Percentiles rank a stretch among this genome's conserved stretches.
Evolutionary conservation across 2,113 vertebrate genomes (phyloP).

Genomic region (Neolamprologus fasciatus): DNA sequence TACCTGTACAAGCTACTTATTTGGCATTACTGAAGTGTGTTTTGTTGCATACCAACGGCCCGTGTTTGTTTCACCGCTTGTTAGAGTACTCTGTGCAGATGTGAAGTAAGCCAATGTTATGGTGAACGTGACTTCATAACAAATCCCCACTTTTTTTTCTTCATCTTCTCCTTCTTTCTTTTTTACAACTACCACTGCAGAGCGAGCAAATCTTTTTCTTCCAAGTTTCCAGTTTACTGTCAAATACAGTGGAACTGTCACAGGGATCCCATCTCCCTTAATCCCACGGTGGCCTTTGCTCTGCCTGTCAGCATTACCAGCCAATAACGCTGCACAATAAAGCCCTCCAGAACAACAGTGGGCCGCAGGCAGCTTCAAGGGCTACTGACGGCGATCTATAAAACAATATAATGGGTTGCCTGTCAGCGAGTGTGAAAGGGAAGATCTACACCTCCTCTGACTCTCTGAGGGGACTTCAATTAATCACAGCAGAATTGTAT

Average conservation of each 20-base stretch:
- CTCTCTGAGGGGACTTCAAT: constrained; percentile 69
- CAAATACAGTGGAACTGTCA: constrained; percentile 49
- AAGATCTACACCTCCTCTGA: constrained; percentile 70
- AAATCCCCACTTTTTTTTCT: constrained; percentile 7
- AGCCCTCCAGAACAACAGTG: constrained; percentile 66
- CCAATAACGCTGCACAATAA: constrained; percentile 73
- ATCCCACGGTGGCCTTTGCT: constrained; percentile 64
- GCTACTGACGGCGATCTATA: constrained; percentile 73
- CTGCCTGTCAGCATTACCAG: constrained; percentile 68
- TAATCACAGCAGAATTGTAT: constrained; percentile 73
- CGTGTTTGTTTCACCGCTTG: neutral
- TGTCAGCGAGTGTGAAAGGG: constrained; percentile 69
- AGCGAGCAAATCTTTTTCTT: neutral
- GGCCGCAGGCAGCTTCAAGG: constrained; percentile 67
- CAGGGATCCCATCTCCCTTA: constrained; percentile 50
- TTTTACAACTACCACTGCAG: neutral
- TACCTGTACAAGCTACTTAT: neutral
- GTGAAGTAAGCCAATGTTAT: neutral
- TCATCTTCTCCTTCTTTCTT: neutral
- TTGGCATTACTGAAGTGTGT: neutral
- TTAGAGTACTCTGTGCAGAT: neutral
- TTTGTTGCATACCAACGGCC: neutral
- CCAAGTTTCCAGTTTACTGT: constrained; percentile 18
- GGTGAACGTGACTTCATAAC: neutral
- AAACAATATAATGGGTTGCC: constrained; percentile 75